Evolutionary conservation across 2,797 vertebrate species (phyloP), one percentile per base, ranked within the genome.

Genomic region (Coreius guichenoti): DNA sequence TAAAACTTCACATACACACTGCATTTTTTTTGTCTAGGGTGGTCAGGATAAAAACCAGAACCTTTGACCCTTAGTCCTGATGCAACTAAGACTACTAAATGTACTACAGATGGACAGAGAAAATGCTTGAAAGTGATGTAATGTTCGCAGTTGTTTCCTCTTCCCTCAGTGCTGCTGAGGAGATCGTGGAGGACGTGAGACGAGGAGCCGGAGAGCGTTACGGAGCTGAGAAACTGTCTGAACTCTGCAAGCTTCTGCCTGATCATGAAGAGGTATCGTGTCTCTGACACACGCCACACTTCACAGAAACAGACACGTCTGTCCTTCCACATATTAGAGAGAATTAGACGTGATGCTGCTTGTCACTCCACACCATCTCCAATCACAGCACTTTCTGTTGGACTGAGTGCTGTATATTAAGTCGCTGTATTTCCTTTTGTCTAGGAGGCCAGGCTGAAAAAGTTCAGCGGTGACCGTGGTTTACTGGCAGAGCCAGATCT

Each of bases 191-290:
- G 89, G 96, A 96, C 75, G 94, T 96, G 91, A 93, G 90, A 70
- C 93, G 87, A 14, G 96, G 96, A 23, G 89, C 87, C 8, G 95
- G 94, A 23, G 93, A 93, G 56, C 92, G 93, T 58, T 96, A 95
- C 1, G 95, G 94, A 83, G 94, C 95, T 0, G 96, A 96, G 90
- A 96, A 94, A 91, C 93, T 96, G 51, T 13, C 92, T 1, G 96
- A 96, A 80, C 95, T 96, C 81, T 93, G 92, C 90, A 96, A 96
- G 90, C 90, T 96, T 43, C 93, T 96, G 79, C 96, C 96, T 78
- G 95, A 96, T 90, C 91, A 56, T 0, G 95, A 96, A 63, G 96
- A 96, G 96, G 96, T 96, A 94, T 92, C 80, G n/a, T 3, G 85
- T 88, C 83, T 89, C 87, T 89, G 87, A 85, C 89, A 82, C 39